Evolutionary conservation across 1,140 invertebrate genomes (phyloP).

Genomic region (Hyposmocoma kahamanoa): DNA sequence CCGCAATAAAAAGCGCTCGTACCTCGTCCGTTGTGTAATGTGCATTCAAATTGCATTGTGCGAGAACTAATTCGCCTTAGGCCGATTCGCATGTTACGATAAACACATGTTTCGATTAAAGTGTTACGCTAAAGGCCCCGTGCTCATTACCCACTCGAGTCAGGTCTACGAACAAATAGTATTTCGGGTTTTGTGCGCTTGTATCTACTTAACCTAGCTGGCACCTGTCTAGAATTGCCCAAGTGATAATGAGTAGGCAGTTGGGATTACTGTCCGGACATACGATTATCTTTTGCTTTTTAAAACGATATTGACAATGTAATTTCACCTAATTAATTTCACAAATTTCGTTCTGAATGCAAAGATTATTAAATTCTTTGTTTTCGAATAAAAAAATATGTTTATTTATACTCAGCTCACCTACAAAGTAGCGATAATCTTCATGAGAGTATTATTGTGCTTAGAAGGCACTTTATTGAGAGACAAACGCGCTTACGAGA

Average conservation of each 20-base stretch:
- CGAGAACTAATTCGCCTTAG: constrained; percentile 72
- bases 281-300: too few species aligned
- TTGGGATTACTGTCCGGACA: too few species aligned
- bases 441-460: constrained; percentile 50
- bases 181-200: background rate
- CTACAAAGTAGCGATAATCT: too few species aligned
- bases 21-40: constrained; percentile 71
- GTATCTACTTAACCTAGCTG: background rate
- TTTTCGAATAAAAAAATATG: too few species aligned
- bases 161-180: constrained; percentile 9
- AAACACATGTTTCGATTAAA: constrained; percentile 68
- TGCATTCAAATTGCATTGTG: constrained; percentile 74
- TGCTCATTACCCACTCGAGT: constrained; percentile 23
- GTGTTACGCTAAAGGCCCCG: constrained; percentile 36
- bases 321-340: too few species aligned
- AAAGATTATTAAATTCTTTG: too few species aligned
- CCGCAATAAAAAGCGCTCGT: constrained; percentile 72
- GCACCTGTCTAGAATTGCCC: background rate
- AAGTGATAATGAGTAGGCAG: background rate
- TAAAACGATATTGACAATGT: too few species aligned
- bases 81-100: constrained; percentile 69
- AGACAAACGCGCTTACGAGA: constrained; percentile 61
- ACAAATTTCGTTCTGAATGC: too few species aligned
- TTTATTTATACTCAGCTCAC: too few species aligned
- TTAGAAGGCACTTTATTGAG: constrained; percentile 49